A percentile compares a stretch with the other conserved stretches of the same genome.
Evolutionary conservation across 2,888 invertebrate genomes (phyloP).

Genomic region (Rotaria magnacalcarata): DNA sequence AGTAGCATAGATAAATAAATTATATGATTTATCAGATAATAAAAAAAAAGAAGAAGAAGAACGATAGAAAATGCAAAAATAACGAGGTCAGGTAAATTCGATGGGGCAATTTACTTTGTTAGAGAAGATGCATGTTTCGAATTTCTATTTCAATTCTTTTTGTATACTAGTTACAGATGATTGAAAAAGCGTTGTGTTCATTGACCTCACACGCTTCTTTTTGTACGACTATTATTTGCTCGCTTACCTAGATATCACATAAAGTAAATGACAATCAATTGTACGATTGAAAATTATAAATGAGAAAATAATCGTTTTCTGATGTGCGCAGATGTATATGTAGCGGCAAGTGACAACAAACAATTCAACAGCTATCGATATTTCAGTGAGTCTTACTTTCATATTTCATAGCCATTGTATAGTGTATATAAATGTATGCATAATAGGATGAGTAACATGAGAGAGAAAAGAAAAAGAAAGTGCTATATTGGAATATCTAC

Average conservation of each 20-base stretch:
- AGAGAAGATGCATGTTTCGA: background rate
- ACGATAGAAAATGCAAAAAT: background rate
- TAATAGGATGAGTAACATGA: background rate
- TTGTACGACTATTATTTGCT: background rate
- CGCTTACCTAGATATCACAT: background rate
- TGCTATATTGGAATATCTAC: background rate
- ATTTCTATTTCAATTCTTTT: background rate
- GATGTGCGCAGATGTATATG: background rate
- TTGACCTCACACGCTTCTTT: background rate
- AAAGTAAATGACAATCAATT: background rate
- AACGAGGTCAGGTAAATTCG: background rate
- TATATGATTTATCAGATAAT: background rate
- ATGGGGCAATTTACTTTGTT: background rate
- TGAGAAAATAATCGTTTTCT: background rate
- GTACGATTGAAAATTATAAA: background rate
- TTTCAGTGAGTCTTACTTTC: background rate
- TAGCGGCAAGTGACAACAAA: background rate
- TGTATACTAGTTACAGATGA: background rate
- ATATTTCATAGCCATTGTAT: background rate
- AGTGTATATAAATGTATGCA: background rate
- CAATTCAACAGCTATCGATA: background rate
- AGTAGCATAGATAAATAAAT: background rate
- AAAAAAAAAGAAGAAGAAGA: background rate
- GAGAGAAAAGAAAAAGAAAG: background rate
- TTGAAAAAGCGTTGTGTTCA: background rate